Base-by-base conservation (phyloP, 2,888 invertebrate genomes). In the Athalia circularis region DNA sequence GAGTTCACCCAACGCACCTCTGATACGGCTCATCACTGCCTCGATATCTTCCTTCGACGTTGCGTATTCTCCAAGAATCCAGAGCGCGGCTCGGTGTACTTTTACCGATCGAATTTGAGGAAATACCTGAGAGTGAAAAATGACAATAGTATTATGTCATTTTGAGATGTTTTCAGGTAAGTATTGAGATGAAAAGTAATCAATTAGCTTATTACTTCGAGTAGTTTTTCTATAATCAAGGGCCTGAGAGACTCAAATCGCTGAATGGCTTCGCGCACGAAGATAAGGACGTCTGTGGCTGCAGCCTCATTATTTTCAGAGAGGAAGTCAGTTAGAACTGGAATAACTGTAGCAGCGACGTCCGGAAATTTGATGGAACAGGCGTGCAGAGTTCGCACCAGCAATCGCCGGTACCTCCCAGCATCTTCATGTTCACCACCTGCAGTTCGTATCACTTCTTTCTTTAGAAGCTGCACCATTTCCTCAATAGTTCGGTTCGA, bases 31-130 rank as follows among this genome's bases (percentile, higher is more conserved):
- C 87, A 98, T 94, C 3, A 98, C 96, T 79, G 94, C 94, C 81
- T 94, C 92, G 59, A 98, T 97, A 82, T 97, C 96, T 29, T 93
- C 93, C 47, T 93, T 92, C 0, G 94, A 93, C 79, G 95, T 95
- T 1, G 98, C 97, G 90, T 98, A 99, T 91, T 99, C 99, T 5
- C 99, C 99, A 79, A 99, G 92, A 87, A 99, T 97, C 99, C 99
- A 99, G 77, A 99, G 92, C 1, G 99, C 97, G 0, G 98, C 96
- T 80, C 99, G 94, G 85, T 98, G 97, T 48, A 98, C 96, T 92
- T 96, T 96, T 4, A 96, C 95, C n/a, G 96, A 96, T 84, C 96
- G 95, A 84, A 99, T 97, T 80, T 95, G 93, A 0, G 95, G 93
- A 87, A 99, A 96, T 3, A 95, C 94, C 90, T 99, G 96, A 80